Base-by-base conservation (phyloP, 2,113 vertebrate genomes). In the Dolichotis patagonum region DNA sequence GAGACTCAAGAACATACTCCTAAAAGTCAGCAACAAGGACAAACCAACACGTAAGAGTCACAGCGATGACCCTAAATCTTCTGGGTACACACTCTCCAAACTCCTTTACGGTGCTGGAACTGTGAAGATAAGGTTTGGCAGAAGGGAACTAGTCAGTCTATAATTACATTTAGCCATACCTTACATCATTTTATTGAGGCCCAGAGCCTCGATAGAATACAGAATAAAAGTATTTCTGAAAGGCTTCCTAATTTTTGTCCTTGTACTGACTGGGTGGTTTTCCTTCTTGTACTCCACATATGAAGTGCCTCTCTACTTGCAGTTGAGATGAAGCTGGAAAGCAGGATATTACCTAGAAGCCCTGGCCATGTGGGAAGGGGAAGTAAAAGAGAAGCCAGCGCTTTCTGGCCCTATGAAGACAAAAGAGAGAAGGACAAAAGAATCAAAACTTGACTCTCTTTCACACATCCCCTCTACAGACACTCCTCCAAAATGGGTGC, bases 141-240 rank as follows among this genome's bases (percentile, higher is more conserved):
- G 69, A 35, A 58, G 28, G 58, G 67, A 67, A 8, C 2, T 28
- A 35, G 52, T 77, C 49, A 52, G 49, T 7, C 22, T 63, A 52
- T 78, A 80, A 56, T 60, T 13, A 78, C 58, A 56, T n/a, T 69
- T 69, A 46, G 60, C 7, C 32, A 38, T 28, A 93, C 52, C 28
- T 71, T 65, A 80, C 20, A 46, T 83, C 77, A 65, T 63, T 95
- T 91, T 85, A 92, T 46, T 46, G 46, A 46, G 46, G 46, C 10
- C 58, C 32, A 43, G 52, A 63, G 77, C 38, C 22, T 91, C 35
- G n/a, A 30, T 54, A 28, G 43, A 91, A 91, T 83, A 30, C n/a
- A 84, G 41, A 93, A 75, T 69, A 78, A 63, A 13, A 78, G 12
- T 52, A 89, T 87, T 83, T 92, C 62, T 96, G 12, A 88, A 84